phyloP scores from a whole-genome alignment of 1,140 invertebrate species.

The Bombus confusus region DNA sequence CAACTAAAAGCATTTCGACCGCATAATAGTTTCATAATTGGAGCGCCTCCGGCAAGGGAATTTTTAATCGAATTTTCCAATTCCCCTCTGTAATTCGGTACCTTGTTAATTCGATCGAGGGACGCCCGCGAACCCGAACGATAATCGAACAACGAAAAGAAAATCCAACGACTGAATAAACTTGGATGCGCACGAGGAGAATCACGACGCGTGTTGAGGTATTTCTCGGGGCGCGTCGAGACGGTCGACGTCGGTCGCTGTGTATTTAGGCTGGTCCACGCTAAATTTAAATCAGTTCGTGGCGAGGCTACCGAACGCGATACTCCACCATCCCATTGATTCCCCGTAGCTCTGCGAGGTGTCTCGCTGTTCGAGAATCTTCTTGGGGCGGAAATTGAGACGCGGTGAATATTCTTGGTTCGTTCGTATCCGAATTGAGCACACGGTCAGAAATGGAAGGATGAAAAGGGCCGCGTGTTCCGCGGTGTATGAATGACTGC shows the following conservation, averaged over 20 bases:
- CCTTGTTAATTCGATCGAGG: constrained; percentile 42
- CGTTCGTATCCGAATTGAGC: neutral
- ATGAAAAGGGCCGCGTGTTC: neutral
- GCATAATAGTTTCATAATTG: constrained; percentile 58
- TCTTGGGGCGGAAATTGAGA: neutral
- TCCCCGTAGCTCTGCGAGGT: constrained; percentile 1
- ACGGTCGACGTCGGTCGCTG: constrained; percentile 12
- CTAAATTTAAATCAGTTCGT: constrained; percentile 66
- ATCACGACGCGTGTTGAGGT: neutral
- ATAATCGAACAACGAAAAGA: neutral
- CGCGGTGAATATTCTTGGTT: constrained; percentile 8
- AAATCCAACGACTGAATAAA: neutral
- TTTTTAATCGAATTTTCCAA: constrained; percentile 60
- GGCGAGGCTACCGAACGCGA: constrained; percentile 38
- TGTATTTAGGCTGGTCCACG: constrained; percentile 55
- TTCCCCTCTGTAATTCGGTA: constrained; percentile 6
- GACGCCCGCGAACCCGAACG: neutral
- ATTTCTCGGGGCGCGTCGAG: constrained; percentile 17
- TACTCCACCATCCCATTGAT: constrained; percentile 37
- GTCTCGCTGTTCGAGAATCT: constrained; percentile 43
- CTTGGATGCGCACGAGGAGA: neutral
- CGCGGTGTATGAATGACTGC: neutral
- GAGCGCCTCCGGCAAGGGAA: constrained; percentile 16
- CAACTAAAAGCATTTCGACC: constrained; percentile 47
- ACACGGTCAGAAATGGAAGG: neutral